Conservation (phyloP, 2,888 invertebrate species). For the Caenorhabditis sp. region DNA sequence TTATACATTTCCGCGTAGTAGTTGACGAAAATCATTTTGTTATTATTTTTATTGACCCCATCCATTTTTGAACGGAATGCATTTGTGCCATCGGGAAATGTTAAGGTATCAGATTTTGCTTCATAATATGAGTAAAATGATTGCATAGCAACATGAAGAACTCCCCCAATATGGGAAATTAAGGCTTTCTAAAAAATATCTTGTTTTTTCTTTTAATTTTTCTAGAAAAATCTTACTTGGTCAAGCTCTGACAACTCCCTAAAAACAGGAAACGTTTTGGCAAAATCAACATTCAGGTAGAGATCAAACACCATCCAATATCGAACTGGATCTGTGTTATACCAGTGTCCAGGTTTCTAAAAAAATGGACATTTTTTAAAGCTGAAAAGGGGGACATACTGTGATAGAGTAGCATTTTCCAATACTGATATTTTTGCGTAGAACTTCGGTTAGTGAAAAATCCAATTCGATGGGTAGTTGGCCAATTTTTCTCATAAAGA, state of each 20-base stretch:
- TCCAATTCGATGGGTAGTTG: conserved; percentile 27
- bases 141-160: conserved; percentile 46
- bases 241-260: conserved; percentile 36
- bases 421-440: background rate
- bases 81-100: conserved; percentile 51
- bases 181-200: conserved; percentile 25
- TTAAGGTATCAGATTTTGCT: conserved; percentile 35
- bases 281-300: conserved; percentile 50
- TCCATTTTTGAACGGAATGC: conserved; percentile 30
- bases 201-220: background rate
- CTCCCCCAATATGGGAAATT: conserved; percentile 46
- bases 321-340: conserved; percentile 36
- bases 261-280: conserved; percentile 52
- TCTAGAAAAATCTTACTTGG: conserved; percentile 28
- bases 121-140: conserved; percentile 50
- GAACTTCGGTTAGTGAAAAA: conserved; percentile 19
- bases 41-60: conserved; percentile 24
- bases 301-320: conserved; percentile 60
- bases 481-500: conserved; percentile 11
- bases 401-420: background rate
- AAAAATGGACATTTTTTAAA: conserved; percentile 2
- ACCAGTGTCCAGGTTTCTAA: conserved; percentile 25
- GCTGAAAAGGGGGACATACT: background rate
- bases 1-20: conserved; percentile 51
- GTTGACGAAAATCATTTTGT: conserved; percentile 32